Base-by-base conservation (phyloP, 2,113 vertebrate genomes). In the Balaeniceps rex region DNA sequence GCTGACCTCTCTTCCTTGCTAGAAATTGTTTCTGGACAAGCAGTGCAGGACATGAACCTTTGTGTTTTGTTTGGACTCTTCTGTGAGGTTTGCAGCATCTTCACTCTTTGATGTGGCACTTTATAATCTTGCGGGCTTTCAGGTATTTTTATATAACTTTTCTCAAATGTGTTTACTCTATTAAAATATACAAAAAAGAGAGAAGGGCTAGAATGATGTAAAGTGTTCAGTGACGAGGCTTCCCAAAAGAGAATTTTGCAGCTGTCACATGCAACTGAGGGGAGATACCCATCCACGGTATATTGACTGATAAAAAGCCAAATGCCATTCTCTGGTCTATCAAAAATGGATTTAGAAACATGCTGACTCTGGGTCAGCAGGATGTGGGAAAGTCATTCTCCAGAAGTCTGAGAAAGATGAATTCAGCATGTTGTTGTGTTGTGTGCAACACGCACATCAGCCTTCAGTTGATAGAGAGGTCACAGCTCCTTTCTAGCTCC, bases 51-150 rank as follows among this genome's bases (percentile, higher is more conserved):
- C 36, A 13, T 2, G 0, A 61, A 71, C 52, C 49, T 68, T 81
- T 0, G 0, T 33, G 47, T 52, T 79, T 89, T 54, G 24, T 93
- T 77, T 0, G 0, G n/a, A 29, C 47, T 81, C n/a, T 42, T 44
- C 52, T 74, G 23, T 65, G 63, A 51, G 33, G 22, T 80, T 90
- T 3, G 2, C 49, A 57, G 22, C 16, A 23, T 49, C 55, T 52
- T 91, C 4, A 1, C 36, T 78, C 34, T 83, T 81, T 31, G 24
- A 52, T 82, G 28, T 85, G 36, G 14, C 14, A 61, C 31, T 87
- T 95, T 1, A 69, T 33, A 65, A 64, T 58, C 36, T 34, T 84
- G 5, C 0, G 4, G 12, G 9, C 21, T 87, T 87, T 92, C 6
- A 8, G 34, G 5, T 85, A 33, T 79, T 89, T 78, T 88, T 71